These are phyloP conservation scores for Bedellia somnulentella DNA, from an alignment of 2,888 invertebrate species.

Conservation along the genomic window DNA sequence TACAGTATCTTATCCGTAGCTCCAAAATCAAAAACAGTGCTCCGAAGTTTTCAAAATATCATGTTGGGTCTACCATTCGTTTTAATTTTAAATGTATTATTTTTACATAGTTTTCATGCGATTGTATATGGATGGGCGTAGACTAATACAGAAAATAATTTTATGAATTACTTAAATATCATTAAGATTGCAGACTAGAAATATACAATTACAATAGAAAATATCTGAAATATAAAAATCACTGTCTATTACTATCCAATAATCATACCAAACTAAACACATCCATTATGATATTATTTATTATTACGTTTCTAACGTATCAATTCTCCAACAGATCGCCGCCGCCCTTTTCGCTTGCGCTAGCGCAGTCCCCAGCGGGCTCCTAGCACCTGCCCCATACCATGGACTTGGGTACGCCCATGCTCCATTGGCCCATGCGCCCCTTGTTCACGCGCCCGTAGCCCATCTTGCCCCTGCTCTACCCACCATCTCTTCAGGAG, in stretches of 20 bases:
- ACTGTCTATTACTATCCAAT: too few species aligned
- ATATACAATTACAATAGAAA: constrained; percentile 7
- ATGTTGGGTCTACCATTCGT: too few species aligned
- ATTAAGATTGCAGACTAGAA: not conserved
- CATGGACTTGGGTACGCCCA: constrained; percentile 28
- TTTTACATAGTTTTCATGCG: too few species aligned
- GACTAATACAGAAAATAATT: too few species aligned
- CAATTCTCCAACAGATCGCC: constrained; percentile 49
- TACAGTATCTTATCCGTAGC: too few species aligned
- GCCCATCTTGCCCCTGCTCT: constrained; percentile 22
- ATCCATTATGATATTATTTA: not conserved
- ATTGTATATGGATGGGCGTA: too few species aligned
- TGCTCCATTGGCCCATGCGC: constrained; percentile 23
- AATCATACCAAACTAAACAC: constrained; percentile 6
- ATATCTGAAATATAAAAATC: too few species aligned
- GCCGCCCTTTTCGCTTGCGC: constrained; percentile 22
- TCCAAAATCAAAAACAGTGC: too few species aligned
- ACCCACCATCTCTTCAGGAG: constrained; percentile 49
- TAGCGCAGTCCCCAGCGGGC: constrained; percentile 13
- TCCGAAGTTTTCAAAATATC: too few species aligned
- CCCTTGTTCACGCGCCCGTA: constrained; percentile 18
- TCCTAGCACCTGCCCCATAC: constrained; percentile 26
- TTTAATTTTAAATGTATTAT: too few species aligned
- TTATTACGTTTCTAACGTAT: too few species aligned
- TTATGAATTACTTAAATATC: too few species aligned